These are phyloP conservation scores for Ptilorrhoa leucosticta DNA, from an alignment of 2,113 vertebrate genomes.

Conservation along the genomic window DNA sequence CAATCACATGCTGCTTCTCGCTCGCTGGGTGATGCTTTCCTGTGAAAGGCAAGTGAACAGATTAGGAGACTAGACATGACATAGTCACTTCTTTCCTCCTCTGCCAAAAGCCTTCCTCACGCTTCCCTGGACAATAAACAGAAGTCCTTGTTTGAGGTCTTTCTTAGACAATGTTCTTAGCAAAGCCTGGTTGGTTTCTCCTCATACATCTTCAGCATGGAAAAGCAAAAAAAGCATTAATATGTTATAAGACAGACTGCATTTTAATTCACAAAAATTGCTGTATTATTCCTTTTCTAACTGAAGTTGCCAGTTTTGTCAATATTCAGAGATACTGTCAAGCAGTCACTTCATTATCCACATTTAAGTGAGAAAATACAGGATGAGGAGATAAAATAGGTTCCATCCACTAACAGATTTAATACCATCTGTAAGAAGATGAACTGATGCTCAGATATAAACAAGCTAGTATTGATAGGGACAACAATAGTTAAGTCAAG, in stretches of 20 bases:
- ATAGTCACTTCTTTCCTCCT: neutral
- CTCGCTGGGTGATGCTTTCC: conserved; percentile 79
- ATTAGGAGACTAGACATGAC: neutral
- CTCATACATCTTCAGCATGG: neutral
- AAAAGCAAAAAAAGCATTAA: neutral
- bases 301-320: neutral
- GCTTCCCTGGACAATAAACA: neutral
- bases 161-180: neutral
- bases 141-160: neutral
- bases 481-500: neutral
- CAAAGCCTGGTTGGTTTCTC: neutral
- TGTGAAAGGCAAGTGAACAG: conserved; percentile 14
- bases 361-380: neutral
- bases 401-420: neutral
- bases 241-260: neutral
- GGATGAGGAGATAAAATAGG: neutral
- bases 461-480: rapidly evolving
- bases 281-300: neutral
- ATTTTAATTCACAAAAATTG: neutral
- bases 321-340: neutral
- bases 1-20: conserved; percentile 73
- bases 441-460: neutral
- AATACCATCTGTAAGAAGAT: neutral
- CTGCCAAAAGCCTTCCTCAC: neutral
- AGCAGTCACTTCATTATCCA: neutral